These are phyloP conservation scores for Branchinecta lynchi DNA, from an alignment of 1,140 invertebrate species.

Conservation along the genomic window DNA sequence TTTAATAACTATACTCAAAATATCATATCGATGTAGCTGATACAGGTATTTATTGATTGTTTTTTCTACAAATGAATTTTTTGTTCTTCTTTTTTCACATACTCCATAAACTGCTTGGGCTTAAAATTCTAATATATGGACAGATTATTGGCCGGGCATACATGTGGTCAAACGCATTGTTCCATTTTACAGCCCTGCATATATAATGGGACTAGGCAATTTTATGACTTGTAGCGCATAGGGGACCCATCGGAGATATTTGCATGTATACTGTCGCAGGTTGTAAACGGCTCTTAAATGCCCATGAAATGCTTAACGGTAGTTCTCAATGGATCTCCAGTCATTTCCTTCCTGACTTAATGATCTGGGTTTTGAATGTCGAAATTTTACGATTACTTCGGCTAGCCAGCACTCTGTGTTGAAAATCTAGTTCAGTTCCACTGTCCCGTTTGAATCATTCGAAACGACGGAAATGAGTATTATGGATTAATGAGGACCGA, in stretches of 20 bases:
- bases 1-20: too few relatives aligned
- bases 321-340: constrained; percentile 10
- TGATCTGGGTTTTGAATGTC: constrained; percentile 11
- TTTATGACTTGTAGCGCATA: background rate
- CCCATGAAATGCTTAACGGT: constrained; percentile 8
- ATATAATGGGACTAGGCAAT: too few relatives aligned
- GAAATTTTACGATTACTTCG: background rate
- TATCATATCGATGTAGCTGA: too few relatives aligned
- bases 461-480: background rate
- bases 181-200: too few relatives aligned
- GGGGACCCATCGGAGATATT: background rate
- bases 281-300: background rate
- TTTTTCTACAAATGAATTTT: too few relatives aligned
- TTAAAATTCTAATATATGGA: too few relatives aligned
- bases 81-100: too few relatives aligned
- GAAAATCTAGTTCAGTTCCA: constrained; percentile 1
- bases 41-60: too few relatives aligned
- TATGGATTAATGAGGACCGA: too few relatives aligned
- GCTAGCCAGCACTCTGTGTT: constrained; percentile 1
- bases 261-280: constrained; percentile 9
- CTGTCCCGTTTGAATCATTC: background rate
- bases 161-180: too few relatives aligned
- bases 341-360: background rate
- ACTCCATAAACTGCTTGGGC: too few relatives aligned
- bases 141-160: too few relatives aligned